These are phyloP conservation scores for Avahi laniger DNA, from an alignment of 2,797 vertebrate species.

Conservation along the genomic window DNA sequence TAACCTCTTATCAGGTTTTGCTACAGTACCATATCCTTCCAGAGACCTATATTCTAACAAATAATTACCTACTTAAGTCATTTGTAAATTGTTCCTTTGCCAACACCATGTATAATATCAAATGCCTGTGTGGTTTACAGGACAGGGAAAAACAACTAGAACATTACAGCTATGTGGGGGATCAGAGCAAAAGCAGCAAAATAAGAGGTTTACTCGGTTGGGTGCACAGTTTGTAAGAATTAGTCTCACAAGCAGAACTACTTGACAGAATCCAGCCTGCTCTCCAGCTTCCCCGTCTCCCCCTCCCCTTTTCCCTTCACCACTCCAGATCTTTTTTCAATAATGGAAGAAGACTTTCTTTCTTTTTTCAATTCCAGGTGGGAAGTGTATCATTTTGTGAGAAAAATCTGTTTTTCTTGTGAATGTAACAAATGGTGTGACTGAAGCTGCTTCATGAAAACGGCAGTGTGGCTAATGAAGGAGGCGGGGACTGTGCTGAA, in stretches of 20 bases:
- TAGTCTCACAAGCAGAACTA: constrained; percentile 64
- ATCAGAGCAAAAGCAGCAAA: constrained; percentile 64
- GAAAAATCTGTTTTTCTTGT: constrained; percentile 69
- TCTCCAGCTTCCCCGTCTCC: not conserved
- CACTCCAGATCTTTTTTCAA: constrained; percentile 50
- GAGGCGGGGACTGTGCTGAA: not conserved
- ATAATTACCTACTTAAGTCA: constrained; percentile 70
- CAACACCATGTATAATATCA: constrained; percentile 63
- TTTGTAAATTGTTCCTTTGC: constrained; percentile 68
- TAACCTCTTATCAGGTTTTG: constrained; percentile 23
- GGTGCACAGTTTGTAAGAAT: constrained; percentile 67
- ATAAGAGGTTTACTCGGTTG: constrained; percentile 69
- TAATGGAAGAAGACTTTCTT: constrained; percentile 53
- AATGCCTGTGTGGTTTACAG: constrained; percentile 60
- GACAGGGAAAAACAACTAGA: constrained; percentile 57
- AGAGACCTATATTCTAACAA: constrained; percentile 49
- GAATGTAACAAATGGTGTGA: constrained; percentile 73
- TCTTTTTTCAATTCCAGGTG: constrained; percentile 49
- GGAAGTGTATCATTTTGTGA: constrained; percentile 62
- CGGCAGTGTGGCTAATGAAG: not conserved
- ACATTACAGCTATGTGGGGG: constrained; percentile 55
- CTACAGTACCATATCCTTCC: constrained; percentile 60
- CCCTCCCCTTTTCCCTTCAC: not conserved
- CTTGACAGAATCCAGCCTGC: constrained; percentile 60
- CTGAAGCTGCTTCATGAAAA: constrained; percentile 52